Conservation (phyloP, 2,888 invertebrate species). For the Rhorus exstirpatorius region DNA sequence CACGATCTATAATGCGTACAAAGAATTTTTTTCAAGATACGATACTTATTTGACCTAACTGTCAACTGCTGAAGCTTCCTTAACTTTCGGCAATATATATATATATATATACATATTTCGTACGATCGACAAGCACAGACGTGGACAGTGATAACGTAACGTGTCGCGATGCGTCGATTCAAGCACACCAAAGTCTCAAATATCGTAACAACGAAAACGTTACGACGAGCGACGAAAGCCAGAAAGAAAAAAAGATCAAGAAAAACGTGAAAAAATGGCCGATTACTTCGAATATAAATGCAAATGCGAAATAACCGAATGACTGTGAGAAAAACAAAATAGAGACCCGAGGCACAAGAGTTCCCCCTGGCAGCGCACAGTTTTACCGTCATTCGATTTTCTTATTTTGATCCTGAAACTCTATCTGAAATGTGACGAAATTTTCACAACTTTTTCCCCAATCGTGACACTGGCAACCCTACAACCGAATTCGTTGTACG, state of each 20-base stretch:
- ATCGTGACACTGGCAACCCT: too few species aligned
- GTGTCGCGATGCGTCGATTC: slow-evolving; percentile 11
- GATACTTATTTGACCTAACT: slow-evolving; percentile 14
- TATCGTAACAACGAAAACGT: slow-evolving; percentile 12
- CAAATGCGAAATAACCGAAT: background rate
- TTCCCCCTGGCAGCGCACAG: background rate
- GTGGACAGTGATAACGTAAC: slow-evolving; percentile 33
- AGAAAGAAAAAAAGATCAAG: slow-evolving; percentile 15
- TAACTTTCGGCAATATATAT: slow-evolving; percentile 46
- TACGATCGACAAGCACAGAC: slow-evolving; percentile 52
- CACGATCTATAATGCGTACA: background rate
- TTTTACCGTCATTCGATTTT: background rate
- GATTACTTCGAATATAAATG: background rate
- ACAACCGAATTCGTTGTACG: too few species aligned
- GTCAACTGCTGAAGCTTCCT: slow-evolving; percentile 40
- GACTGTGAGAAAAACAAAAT: background rate
- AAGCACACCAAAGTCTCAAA: slow-evolving; percentile 15
- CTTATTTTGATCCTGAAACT: background rate
- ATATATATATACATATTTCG: slow-evolving; percentile 25
- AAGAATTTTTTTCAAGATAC: slow-evolving; percentile 22
- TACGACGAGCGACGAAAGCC: slow-evolving; percentile 10
- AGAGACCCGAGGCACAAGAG: background rate
- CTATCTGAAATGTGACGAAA: background rate
- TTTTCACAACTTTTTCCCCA: too few species aligned
- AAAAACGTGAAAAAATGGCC: background rate